Base-by-base conservation (phyloP, 2,113 vertebrate genomes). In the Myrmecophaga tridactyla region DNA sequence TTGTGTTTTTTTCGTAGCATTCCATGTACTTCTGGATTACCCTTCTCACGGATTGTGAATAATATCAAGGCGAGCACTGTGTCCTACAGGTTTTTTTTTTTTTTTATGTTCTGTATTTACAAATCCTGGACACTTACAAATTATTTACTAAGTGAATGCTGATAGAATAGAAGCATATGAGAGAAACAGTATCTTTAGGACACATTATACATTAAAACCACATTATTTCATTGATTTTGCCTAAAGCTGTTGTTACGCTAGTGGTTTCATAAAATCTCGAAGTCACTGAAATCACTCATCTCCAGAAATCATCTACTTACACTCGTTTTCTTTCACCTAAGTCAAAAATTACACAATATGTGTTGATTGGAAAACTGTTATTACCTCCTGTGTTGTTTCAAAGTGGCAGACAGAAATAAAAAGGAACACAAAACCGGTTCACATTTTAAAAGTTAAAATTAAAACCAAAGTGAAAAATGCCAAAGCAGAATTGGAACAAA, bases 371-470 rank as follows among this genome's bases (percentile, higher is more conserved):
- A 73, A 92, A 96, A 39, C 14, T 53, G 36, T 65, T 53, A 14
- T 76, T 75, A 53, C 23, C 31, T 14, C 39, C 56, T 51, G 10
- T 75, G 23, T 77, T 39, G 76, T 72, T 92, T 83, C 80, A 56
- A 62, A 93, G 70, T 69, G 70, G 13, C 13, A 92, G 65, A 95
- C 20, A 1, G 43, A 82, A 81, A 39, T 23, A 46, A 62, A 91
- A 65, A 72, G 76, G 69, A 80, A 73, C 3, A 7, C 53, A 84
- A 83, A 95, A 77, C 77, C 8, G 34, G 10, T 81, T 95, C 76
- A 31, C 34, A 76, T 46, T 76, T 97, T 10, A 83, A 93, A 85
- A 87, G 60, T 34, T 72, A n/a, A 96, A 72, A 46, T 84, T 29
- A n/a, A 92, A 69, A 6, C 76, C 29, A 88, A 76, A 23, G 7